Conservation (phyloP, 2,113 vertebrate species). For the Boleophthalmus pectinirostris region DNA sequence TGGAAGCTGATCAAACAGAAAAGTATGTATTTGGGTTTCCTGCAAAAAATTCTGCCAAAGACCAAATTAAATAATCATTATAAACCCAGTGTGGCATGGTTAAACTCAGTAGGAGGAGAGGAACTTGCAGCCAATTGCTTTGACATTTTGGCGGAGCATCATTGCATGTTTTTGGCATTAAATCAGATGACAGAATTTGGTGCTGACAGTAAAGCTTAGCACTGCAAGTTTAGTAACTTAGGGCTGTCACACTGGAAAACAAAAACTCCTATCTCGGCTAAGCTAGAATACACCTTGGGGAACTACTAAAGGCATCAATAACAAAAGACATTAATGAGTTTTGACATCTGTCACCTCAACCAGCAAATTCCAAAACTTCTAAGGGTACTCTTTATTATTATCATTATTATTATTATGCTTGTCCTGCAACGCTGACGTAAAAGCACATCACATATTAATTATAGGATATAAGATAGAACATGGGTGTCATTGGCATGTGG, state of each 20-base stretch:
- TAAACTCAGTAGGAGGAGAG: conserved; percentile 18
- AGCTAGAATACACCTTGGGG: background rate
- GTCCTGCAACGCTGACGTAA: background rate
- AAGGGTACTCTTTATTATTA: background rate
- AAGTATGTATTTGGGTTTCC: background rate
- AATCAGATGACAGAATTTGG: conserved; percentile 3
- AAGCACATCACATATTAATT: conserved; percentile 3
- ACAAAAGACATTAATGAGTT: background rate
- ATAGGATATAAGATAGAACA: background rate
- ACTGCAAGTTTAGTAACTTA: background rate
- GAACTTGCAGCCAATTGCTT: conserved; percentile 17
- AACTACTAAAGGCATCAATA: background rate
- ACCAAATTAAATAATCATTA: conserved; percentile 7
- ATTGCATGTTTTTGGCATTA: background rate
- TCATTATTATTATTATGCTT: background rate
- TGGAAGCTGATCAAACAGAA: background rate
- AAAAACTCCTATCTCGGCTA: background rate
- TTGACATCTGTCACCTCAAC: conserved; percentile 1
- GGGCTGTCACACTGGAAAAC: background rate
- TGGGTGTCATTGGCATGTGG: background rate
- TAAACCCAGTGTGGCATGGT: conserved; percentile 21
- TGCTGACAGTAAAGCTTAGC: conserved; percentile 9
- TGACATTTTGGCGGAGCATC: conserved; percentile 11
- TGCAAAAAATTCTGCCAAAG: background rate
- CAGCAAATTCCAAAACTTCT: background rate